These are phyloP conservation scores for Microplitis manilae DNA, from an alignment of 2,888 invertebrate genomes.

Conservation along the genomic window DNA sequence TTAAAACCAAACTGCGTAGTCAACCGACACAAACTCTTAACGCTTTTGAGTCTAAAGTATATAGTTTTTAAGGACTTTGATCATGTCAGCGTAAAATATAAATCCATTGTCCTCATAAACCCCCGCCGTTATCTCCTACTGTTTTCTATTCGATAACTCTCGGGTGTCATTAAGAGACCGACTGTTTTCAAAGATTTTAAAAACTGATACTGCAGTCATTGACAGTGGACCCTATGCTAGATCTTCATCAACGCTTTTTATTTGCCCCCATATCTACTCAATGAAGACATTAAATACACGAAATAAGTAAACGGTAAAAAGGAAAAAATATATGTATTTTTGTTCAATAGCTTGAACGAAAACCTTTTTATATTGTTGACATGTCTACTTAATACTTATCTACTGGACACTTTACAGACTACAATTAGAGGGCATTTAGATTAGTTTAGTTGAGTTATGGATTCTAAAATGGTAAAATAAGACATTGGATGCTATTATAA, in stretches of 20 bases:
- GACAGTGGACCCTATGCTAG: background rate
- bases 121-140: background rate
- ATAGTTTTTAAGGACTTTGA: constrained; percentile 21
- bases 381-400: background rate
- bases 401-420: constrained; percentile 6
- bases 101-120: constrained; percentile 12
- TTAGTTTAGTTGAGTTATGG: constrained; percentile 26
- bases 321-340: background rate
- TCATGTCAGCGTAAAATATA: constrained; percentile 23
- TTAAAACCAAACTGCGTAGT: constrained; percentile 6
- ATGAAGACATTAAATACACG: background rate
- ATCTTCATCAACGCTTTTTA: background rate
- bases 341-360: background rate
- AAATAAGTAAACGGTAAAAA: background rate
- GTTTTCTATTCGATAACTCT: background rate
- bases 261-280: background rate
- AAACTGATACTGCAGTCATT: background rate
- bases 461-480: constrained; percentile 26
- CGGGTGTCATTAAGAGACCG: background rate
- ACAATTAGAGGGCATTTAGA: constrained; percentile 28
- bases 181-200: background rate
- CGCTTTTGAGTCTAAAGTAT: background rate
- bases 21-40: background rate
- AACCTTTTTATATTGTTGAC: background rate
- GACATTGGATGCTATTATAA: constrained; percentile 22